Evolutionary conservation across 2,888 invertebrate genomes (phyloP).

Genomic region (Melinaea marsaeus): DNA sequence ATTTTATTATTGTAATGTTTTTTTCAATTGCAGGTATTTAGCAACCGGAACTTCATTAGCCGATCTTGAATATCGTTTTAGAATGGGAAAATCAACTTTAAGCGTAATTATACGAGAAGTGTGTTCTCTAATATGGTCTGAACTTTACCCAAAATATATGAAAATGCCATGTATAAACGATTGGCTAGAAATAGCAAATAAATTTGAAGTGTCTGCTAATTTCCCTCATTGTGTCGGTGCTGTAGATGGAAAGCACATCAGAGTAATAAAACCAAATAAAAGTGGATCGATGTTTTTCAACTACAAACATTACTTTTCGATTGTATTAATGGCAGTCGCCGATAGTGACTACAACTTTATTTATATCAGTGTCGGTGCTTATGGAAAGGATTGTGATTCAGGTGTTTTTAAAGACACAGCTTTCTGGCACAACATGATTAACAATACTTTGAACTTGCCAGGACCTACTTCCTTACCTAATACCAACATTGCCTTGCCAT

Average conservation of each 20-base stretch:
- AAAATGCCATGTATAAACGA: constrained; percentile 18
- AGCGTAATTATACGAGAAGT: too few relatives aligned
- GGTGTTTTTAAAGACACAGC: constrained; percentile 18
- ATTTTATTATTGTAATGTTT: constrained; percentile 13
- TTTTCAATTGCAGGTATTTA: constrained; percentile 24
- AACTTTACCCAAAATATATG: too few relatives aligned
- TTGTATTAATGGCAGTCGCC: constrained; percentile 29
- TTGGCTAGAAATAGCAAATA: constrained; percentile 26
- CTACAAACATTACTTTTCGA: constrained; percentile 30
- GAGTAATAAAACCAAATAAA: constrained; percentile 22
- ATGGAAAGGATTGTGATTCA: constrained; percentile 38
- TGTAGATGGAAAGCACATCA: constrained; percentile 31
- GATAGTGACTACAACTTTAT: constrained; percentile 29
- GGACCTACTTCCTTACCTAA: too few relatives aligned
- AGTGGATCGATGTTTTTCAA: constrained; percentile 33
- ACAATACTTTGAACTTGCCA: too few relatives aligned
- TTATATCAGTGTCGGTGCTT: constrained; percentile 33
- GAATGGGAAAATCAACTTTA: too few relatives aligned
- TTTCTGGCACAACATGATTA: too few relatives aligned
- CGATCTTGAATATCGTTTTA: too few relatives aligned
- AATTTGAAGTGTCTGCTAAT: constrained; percentile 20
- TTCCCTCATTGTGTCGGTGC: constrained; percentile 33
- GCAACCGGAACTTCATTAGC: constrained; percentile 15
- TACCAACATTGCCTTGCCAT: too few relatives aligned
- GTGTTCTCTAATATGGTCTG: too few relatives aligned